Conservation (phyloP, 2,888 invertebrate species). For the Leptinotarsa haldemani region DNA sequence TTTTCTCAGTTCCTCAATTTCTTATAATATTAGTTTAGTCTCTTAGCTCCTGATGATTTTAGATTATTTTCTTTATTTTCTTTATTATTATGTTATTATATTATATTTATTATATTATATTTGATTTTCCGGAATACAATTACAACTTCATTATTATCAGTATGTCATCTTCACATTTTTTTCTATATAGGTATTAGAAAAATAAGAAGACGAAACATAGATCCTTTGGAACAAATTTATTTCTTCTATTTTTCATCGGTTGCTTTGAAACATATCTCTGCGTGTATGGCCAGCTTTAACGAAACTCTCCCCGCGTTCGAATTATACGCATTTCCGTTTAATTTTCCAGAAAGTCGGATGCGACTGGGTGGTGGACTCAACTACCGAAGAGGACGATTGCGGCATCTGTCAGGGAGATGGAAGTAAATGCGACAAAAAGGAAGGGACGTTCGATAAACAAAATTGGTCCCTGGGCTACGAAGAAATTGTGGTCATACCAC, state of each 20-base stretch:
- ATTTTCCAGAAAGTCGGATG: conserved; percentile 86
- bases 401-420: conserved; percentile 89
- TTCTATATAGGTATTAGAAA: too few species aligned
- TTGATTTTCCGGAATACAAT: too few species aligned
- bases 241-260: background rate
- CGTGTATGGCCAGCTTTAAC: background rate
- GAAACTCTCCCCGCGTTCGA: background rate
- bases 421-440: conserved; percentile 80
- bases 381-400: conserved; percentile 83
- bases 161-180: too few species aligned
- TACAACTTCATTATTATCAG: too few species aligned
- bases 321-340: conserved; percentile 9
- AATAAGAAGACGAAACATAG: too few species aligned
- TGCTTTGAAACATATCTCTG: background rate
- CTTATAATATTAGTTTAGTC: too few species aligned
- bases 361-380: conserved; percentile 88
- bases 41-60: too few species aligned
- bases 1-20: too few species aligned
- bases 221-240: too few species aligned
- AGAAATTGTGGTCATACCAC: conserved; percentile 79
- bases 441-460: conserved; percentile 69
- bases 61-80: too few species aligned
- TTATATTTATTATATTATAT: too few species aligned
- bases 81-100: too few species aligned
- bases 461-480: conserved; percentile 68